phyloP scores from a whole-genome alignment of 2,888 invertebrate genomes.

The Nemoura dubitans region DNA sequence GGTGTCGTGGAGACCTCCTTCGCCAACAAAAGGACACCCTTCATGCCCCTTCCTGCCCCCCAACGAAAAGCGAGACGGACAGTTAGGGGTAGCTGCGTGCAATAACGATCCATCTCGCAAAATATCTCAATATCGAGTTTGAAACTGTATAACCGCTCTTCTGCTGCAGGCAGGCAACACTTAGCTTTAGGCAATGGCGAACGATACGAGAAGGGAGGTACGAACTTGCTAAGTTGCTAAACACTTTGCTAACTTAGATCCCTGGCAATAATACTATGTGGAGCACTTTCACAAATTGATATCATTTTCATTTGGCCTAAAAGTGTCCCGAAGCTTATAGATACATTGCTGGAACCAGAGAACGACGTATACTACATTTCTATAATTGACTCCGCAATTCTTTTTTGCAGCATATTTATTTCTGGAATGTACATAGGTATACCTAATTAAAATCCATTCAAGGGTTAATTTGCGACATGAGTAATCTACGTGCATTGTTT shows the following conservation, averaged over 20 bases:
- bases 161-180: no score
- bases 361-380: background rate
- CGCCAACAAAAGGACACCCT: constrained; percentile 28
- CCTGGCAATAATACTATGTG: background rate
- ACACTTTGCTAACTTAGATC: background rate
- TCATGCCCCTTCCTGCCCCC: background rate
- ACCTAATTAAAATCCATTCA: background rate
- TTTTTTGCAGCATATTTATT: no score
- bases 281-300: constrained; percentile 30
- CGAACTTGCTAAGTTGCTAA: background rate
- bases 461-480: background rate
- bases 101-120: constrained; percentile 23
- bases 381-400: background rate
- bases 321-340: background rate
- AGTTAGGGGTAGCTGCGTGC: constrained; percentile 16
- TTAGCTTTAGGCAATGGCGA: constrained; percentile 7
- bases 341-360: no score
- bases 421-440: no score
- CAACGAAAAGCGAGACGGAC: background rate
- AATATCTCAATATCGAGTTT: constrained; percentile 24
- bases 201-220: background rate
- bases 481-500: background rate
- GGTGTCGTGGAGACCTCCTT: constrained; percentile 27
- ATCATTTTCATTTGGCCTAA: constrained; percentile 16
- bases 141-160: constrained; percentile 12